Percentiles rank a stretch among this genome's conserved stretches.
Conservation (phyloP, 2,797 vertebrate genomes). For the Meriones psammophilus region DNA sequence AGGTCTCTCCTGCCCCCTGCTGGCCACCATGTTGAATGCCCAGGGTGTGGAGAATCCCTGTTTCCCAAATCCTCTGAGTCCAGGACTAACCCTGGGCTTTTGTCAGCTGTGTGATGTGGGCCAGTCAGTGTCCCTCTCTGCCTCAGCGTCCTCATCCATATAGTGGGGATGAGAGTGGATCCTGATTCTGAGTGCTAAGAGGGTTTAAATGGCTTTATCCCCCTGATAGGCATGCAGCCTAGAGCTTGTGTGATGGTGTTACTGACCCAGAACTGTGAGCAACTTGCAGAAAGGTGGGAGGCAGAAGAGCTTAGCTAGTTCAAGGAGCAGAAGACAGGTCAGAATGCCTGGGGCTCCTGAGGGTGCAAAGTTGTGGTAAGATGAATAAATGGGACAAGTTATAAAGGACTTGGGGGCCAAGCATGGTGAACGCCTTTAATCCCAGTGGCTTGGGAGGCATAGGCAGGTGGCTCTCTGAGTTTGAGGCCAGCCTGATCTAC, state of each 20-base stretch:
- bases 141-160: neutral
- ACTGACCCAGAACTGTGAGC: neutral
- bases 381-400: neutral
- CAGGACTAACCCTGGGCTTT: neutral
- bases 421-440: neutral
- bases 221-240: accelerated
- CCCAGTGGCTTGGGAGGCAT: too few relatives aligned
- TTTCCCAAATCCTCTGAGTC: neutral
- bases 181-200: neutral
- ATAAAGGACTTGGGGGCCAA: neutral
- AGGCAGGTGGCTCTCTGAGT: neutral
- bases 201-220: neutral
- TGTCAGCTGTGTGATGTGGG: neutral
- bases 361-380: neutral
- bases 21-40: neutral
- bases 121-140: neutral
- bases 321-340: slow-evolving; percentile 39
- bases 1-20: slow-evolving; percentile 62
- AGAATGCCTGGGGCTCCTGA: neutral
- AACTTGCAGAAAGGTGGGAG: slow-evolving; percentile 33
- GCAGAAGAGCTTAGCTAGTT: slow-evolving; percentile 13
- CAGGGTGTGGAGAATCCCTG: neutral
- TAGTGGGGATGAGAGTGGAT: neutral
- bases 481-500: neutral
- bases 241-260: neutral